Percentiles rank a stretch among this genome's conserved stretches.
Evolutionary conservation across 2,888 invertebrate species (phyloP).

Genomic region (Drosophila monieri): DNA sequence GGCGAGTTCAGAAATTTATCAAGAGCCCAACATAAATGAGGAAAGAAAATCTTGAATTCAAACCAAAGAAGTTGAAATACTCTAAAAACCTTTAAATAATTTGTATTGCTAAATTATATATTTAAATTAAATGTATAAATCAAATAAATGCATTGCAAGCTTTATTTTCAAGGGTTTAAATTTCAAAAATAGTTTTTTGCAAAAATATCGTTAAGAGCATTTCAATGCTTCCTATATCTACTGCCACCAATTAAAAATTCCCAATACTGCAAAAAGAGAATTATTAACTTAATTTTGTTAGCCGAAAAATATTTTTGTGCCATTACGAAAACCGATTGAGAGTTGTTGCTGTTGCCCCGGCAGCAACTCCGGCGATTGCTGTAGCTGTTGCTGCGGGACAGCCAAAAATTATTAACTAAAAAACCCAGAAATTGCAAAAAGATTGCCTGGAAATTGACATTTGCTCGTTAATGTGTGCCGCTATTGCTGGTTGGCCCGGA

Average conservation of each 20-base stretch:
- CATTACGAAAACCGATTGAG: constrained; percentile 61
- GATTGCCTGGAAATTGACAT: constrained; percentile 76
- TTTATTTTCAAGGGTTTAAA: no score
- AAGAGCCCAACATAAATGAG: constrained; percentile 26
- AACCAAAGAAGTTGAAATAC: background rate
- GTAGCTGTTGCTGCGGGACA: constrained; percentile 42
- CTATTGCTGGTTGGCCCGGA: constrained; percentile 43
- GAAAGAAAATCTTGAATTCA: background rate
- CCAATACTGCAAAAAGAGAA: constrained; percentile 42
- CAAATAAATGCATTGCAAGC: no score
- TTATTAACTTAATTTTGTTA: constrained; percentile 64
- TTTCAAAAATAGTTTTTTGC: no score
- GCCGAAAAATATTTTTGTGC: constrained; percentile 49
- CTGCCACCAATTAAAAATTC: constrained; percentile 30
- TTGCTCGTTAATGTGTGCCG: constrained; percentile 74
- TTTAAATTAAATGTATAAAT: no score
- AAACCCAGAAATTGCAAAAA: constrained; percentile 69
- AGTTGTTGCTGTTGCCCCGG: constrained; percentile 38
- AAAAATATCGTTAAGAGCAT: background rate
- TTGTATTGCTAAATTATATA: no score
- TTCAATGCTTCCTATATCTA: background rate
- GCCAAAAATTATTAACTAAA: constrained; percentile 73
- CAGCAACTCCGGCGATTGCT: constrained; percentile 19
- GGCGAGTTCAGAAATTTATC: constrained; percentile 45
- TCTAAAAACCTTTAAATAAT: background rate